These are phyloP conservation scores for Hyles euphorbiae DNA, from an alignment of 1,140 invertebrate species.

Conservation along the genomic window DNA sequence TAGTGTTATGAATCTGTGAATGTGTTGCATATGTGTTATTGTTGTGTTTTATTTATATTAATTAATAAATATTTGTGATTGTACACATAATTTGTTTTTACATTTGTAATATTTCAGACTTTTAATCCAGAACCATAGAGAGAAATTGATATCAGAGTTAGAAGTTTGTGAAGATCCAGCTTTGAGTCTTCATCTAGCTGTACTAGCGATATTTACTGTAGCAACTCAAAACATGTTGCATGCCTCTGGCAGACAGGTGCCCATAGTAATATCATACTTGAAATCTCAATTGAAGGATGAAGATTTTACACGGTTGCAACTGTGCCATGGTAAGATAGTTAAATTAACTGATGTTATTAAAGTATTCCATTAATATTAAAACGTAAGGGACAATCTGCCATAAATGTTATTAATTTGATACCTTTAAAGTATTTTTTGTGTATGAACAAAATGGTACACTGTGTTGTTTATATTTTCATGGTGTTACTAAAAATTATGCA, in stretches of 20 bases:
- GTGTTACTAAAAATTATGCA: too few relatives aligned
- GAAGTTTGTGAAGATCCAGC: constrained; percentile 85
- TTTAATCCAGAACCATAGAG: constrained; percentile 85
- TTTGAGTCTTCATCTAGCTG: constrained; percentile 87
- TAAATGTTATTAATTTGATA: too few relatives aligned
- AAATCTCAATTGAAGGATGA: constrained; percentile 81
- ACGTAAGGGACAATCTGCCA: too few relatives aligned
- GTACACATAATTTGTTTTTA: constrained; percentile 2
- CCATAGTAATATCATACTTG: constrained; percentile 85
- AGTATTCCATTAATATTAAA: too few relatives aligned
- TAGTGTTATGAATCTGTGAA: too few relatives aligned
- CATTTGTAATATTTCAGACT: constrained; percentile 38
- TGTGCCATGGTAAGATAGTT: constrained; percentile 84
- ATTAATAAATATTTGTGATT: too few relatives aligned
- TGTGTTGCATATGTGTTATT: too few relatives aligned
- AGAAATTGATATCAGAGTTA: constrained; percentile 88
- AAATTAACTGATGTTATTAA: not conserved
- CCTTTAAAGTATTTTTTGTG: too few relatives aligned
- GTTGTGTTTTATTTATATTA: too few relatives aligned
- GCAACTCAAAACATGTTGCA: constrained; percentile 89
- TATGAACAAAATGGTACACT: too few relatives aligned
- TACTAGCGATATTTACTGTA: constrained; percentile 88
- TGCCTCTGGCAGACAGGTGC: constrained; percentile 93
- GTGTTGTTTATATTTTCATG: too few relatives aligned
- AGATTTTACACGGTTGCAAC: constrained; percentile 78